Conservation (phyloP, 2,888 invertebrate genomes). For the Rhynchonema sp. region DNA sequence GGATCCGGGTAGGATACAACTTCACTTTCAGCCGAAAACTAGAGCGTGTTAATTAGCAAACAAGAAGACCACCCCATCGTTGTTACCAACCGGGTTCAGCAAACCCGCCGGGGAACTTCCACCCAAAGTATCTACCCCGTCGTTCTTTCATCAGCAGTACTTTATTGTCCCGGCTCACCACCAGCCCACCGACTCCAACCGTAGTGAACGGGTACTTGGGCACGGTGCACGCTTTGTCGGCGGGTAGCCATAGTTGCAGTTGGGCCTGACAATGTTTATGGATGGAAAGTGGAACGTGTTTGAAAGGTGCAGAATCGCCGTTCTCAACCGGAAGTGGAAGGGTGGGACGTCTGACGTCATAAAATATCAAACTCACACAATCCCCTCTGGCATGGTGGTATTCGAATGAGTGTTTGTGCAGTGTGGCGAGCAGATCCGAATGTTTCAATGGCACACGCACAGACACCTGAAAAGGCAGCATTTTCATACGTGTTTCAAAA, state of each 20-base stretch:
- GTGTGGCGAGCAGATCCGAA: too few relatives aligned
- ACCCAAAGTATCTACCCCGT: slow-evolving; percentile 40
- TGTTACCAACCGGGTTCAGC: slow-evolving; percentile 51
- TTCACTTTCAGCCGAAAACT: too few relatives aligned
- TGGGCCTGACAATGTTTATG: too few relatives aligned
- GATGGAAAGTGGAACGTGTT: too few relatives aligned
- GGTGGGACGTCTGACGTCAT: slow-evolving; percentile 33
- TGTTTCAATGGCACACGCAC: too few relatives aligned
- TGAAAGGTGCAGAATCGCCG: too few relatives aligned
- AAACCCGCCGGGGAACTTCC: slow-evolving; percentile 82
- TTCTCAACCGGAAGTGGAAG: neutral
- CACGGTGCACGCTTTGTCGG: slow-evolving; percentile 39
- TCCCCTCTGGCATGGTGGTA: slow-evolving; percentile 65
- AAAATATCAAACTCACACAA: slow-evolving; percentile 57
- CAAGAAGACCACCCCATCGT: neutral
- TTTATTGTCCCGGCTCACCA: slow-evolving; percentile 54
- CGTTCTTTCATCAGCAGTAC: slow-evolving; percentile 62
- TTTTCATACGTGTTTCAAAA: too few relatives aligned
- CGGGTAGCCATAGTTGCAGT: too few relatives aligned
- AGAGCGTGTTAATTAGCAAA: too few relatives aligned
- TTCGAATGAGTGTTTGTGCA: slow-evolving; percentile 47
- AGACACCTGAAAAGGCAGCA: too few relatives aligned
- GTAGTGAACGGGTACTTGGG: slow-evolving; percentile 61
- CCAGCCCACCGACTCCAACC: slow-evolving; percentile 64
- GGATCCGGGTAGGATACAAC: too few relatives aligned